Evolutionary conservation across 2,888 invertebrate genomes (phyloP).

Genomic region (Epicampocera succincta): DNA sequence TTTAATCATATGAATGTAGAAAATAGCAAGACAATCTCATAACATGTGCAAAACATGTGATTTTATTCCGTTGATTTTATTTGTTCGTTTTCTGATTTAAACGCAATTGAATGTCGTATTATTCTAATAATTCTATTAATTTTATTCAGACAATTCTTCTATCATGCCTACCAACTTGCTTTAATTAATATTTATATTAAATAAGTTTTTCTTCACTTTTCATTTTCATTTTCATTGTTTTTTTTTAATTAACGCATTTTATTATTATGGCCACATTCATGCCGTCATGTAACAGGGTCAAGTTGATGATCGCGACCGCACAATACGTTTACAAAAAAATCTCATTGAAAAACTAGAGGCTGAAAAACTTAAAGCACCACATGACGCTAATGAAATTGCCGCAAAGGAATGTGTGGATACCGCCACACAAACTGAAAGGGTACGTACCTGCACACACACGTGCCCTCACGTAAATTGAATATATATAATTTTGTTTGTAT

Average conservation of each 20-base stretch:
- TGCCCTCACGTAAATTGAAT: too few relatives aligned
- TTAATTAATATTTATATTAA: slow-evolving; percentile 39
- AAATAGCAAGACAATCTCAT: background rate
- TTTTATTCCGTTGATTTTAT: slow-evolving; percentile 1
- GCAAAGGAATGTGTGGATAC: slow-evolving; percentile 87
- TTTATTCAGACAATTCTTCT: slow-evolving; percentile 34
- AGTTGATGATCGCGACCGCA: slow-evolving; percentile 92
- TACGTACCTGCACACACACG: slow-evolving; percentile 79
- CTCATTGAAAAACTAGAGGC: slow-evolving; percentile 85
- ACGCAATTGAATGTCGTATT: slow-evolving; percentile 56
- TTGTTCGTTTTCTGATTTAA: slow-evolving; percentile 22
- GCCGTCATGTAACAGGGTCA: slow-evolving; percentile 84
- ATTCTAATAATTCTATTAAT: slow-evolving; percentile 37
- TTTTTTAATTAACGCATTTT: slow-evolving; percentile 46
- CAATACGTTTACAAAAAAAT: slow-evolving; percentile 90
- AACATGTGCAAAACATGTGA: slow-evolving; percentile 12
- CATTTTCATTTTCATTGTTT: slow-evolving; percentile 10
- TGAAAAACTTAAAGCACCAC: slow-evolving; percentile 74
- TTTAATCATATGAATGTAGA: background rate
- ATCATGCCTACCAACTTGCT: slow-evolving; percentile 6
- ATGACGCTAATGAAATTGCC: slow-evolving; percentile 61
- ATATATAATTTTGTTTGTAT: too few relatives aligned
- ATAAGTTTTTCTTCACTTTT: slow-evolving; percentile 14
- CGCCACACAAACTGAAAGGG: slow-evolving; percentile 94
- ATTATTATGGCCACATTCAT: slow-evolving; percentile 39